Evolutionary conservation across 2,797 vertebrate genomes (phyloP), one percentile per base, ranked within the genome.

Genomic region (Tangara arthus): DNA sequence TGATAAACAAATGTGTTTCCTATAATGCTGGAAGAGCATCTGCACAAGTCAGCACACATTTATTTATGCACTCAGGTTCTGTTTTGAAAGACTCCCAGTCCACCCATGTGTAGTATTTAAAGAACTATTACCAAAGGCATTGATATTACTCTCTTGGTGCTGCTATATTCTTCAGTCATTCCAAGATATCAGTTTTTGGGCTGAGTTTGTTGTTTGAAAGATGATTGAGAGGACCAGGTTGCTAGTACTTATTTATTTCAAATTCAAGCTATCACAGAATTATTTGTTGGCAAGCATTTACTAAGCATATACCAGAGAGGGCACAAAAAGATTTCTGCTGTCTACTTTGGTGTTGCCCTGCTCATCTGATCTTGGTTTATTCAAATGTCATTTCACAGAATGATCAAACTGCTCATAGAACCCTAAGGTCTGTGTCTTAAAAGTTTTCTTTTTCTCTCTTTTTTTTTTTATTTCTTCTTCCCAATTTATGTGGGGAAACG

Each of bases 1-100:
- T 71, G 90, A 93, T 96, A 96, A 96, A 96, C 94, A 94, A 96
- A 96, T 84, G 81, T 89, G 95, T 94, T 97, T 96, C 93, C 94
- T 94, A 90, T 96, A 90, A 95, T 4, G 70, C 88, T 94, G 85
- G 68, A 90, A 71, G 78, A 89, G 60, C 78, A 94, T 82, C 77
- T 82, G 80, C 82, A 73, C 76, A 78, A 95, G 79, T 56, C 89
- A 89, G 85, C 57, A 30, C 41, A 61, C 72, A 35, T 88, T 87
- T 91, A 94, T 85, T 91, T 87, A 82, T 81, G 77, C 66, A 86
- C 32, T 49, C 47, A 82, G 59, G 64, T 87, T 96, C 70, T 94
- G 64, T 46, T 92, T 93, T 89, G 47, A 56, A 53, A 77, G 44
- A 32, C 53, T 96, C 90, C 65, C 44, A 79, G 61, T 91, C 53